Base-by-base conservation (phyloP, 2,888 invertebrate genomes). In the Caenorhabditis sp. region DNA sequence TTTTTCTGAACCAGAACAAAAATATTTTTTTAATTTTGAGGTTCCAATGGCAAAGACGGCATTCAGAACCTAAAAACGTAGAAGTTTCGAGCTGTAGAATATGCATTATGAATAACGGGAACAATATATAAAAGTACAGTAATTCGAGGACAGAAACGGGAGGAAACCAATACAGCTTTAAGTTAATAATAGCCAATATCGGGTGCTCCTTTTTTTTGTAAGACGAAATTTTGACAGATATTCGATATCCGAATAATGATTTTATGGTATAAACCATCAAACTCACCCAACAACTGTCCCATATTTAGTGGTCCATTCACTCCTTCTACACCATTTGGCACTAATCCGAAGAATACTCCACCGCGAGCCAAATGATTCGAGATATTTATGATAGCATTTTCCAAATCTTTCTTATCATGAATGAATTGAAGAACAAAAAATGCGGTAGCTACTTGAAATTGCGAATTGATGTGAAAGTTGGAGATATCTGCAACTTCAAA, bases 401-500 rank as follows among this genome's bases (percentile, higher is more conserved):
- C 50, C 10, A 73, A 53, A 4, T 68, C 23, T 20, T 58, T 50
- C 17, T 73, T 73, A 2, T 73, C 59, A 52, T 73, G 68, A 5
- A 73, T 63, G 43, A 66, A 73, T 50, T 73, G 72, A 1, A 73
- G 63, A 0, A 73, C 72, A n/a, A 73, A 73, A 12, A 73, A 59
- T 0, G 72, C 68, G 20, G 65, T 65, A 31, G 65, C 72, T 23
- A 73, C 53, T 26, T 73, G 50, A 31, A 68, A 73, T 14, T 62
- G 36, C 5, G 49, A 26, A 12, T 59, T 25, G n/a, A 63, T 43
- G 3, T 63, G 21, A 25, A 67, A 72, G 25, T 73, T 65, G 12
- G 63, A 56, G 50, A 66, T 64, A 52, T 61, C 65, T 53, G 59
- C 27, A 59, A 68, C 25, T 56, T 60, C 26, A 53, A 31, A 21